Percentiles rank a stretch among this genome's conserved stretches.
phyloP scores from a whole-genome alignment of 2,888 invertebrate genomes.

The Morpho deidamia region DNA sequence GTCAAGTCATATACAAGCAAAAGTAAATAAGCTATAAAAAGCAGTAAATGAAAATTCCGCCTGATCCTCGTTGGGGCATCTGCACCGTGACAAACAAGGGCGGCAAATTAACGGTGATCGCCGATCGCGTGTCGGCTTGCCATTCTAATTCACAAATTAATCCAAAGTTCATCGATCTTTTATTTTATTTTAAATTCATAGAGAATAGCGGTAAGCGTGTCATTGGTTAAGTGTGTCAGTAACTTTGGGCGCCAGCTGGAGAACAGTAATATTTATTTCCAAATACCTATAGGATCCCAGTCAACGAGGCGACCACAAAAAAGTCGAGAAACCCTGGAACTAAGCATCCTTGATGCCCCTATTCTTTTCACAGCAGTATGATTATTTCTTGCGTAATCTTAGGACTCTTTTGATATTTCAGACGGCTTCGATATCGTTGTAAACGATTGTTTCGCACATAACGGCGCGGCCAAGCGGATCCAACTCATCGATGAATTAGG shows the following conservation, averaged over 20 bases:
- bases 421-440: constrained; percentile 97
- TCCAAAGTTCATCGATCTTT: constrained; percentile 46
- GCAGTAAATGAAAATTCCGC: constrained; percentile 11
- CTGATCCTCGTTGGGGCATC: constrained; percentile 12
- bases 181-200: constrained; percentile 25
- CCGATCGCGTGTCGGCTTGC: constrained; percentile 51
- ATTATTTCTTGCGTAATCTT: too few relatives aligned
- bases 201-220: constrained; percentile 22
- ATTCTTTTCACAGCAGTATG: too few relatives aligned
- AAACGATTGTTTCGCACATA: constrained; percentile 96
- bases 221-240: constrained; percentile 36
- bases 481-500: constrained; percentile 95
- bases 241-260: constrained; percentile 7
- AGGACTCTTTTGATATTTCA: constrained; percentile 52
- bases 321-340: too few relatives aligned
- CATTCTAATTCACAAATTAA: constrained; percentile 41
- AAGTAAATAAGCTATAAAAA: background rate
- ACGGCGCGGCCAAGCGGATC: constrained; percentile 94
- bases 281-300: too few relatives aligned
- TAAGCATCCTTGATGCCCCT: too few relatives aligned
- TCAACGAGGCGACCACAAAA: too few relatives aligned
- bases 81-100: constrained; percentile 47
- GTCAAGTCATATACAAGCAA: too few relatives aligned
- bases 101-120: constrained; percentile 50
- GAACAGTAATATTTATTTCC: too few relatives aligned